A percentile compares a stretch with the other conserved stretches of the same genome.
phyloP scores from a whole-genome alignment of 2,113 vertebrate species.

The Eonycteris spelaea region DNA sequence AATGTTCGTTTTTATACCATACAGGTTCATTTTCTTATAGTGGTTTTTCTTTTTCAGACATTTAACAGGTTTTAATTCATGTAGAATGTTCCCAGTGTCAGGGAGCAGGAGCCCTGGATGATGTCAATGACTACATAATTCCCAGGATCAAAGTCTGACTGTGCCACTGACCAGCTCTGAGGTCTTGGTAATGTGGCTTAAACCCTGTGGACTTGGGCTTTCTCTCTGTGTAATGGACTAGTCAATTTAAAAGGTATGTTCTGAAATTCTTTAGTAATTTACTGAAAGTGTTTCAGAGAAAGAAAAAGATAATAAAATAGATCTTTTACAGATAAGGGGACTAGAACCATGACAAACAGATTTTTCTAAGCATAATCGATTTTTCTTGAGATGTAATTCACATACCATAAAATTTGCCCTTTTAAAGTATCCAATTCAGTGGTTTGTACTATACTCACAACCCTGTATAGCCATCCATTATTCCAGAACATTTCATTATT shows the following conservation, averaged over 20 bases:
- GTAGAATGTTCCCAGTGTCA: not conserved
- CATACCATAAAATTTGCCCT: not conserved
- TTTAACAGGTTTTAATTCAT: not conserved
- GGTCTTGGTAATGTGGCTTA: not conserved
- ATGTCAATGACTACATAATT: not conserved
- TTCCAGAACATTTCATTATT: not conserved
- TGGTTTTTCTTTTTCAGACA: not conserved
- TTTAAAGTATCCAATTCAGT: not conserved
- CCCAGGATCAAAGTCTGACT: not conserved
- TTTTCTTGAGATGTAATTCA: not conserved
- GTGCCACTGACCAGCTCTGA: not conserved
- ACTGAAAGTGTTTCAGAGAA: conserved; percentile 1
- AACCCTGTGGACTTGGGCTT: not conserved
- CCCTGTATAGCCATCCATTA: not conserved
- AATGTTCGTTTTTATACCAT: not conserved
- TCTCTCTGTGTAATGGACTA: not conserved
- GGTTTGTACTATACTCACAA: not conserved
- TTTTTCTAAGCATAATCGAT: not conserved
- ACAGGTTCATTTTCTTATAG: not conserved
- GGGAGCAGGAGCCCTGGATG: not conserved
- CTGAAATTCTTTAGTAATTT: conserved; percentile 36
- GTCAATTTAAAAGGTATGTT: not conserved
- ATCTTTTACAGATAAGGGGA: not conserved
- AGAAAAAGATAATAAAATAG: not conserved
- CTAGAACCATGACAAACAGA: not conserved